These are phyloP conservation scores for Drosophila subsilvestris DNA, from an alignment of 2,888 invertebrate genomes.

Conservation along the genomic window DNA sequence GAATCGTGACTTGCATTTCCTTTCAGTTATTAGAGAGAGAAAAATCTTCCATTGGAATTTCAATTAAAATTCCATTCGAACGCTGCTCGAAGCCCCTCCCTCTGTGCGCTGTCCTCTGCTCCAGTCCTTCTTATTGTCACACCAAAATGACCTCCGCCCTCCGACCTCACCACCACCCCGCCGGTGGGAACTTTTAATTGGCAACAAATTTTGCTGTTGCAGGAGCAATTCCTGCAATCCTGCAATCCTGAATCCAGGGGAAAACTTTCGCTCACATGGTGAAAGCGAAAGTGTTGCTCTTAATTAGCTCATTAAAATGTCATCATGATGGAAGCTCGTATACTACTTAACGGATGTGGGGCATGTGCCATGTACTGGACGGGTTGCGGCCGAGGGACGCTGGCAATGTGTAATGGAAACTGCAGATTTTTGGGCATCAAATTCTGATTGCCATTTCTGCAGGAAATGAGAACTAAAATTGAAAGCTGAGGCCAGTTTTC, in stretches of 20 bases:
- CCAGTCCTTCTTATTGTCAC: constrained; percentile 32
- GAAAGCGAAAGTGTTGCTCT: constrained; percentile 43
- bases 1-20: constrained; percentile 50
- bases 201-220: constrained; percentile 39
- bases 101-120: not conserved
- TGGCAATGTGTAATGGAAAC: constrained; percentile 31
- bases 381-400: too few species aligned
- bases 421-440: constrained; percentile 30
- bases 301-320: constrained; percentile 56
- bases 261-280: constrained; percentile 27
- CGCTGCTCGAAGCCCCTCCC: constrained; percentile 7
- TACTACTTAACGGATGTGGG: constrained; percentile 1
- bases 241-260: not conserved
- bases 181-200: constrained; percentile 49
- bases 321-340: constrained; percentile 8
- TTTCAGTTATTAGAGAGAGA: constrained; percentile 34
- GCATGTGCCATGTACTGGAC: too few species aligned
- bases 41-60: constrained; percentile 45
- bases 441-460: constrained; percentile 12
- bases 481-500: constrained; percentile 16
- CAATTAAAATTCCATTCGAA: constrained; percentile 53
- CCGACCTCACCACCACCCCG: constrained; percentile 5
- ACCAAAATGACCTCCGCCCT: not conserved
- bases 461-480: constrained; percentile 29
- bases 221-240: constrained; percentile 4